Evolutionary conservation across 2,888 invertebrate genomes (phyloP), one percentile per base, ranked within the genome.

Genomic region (Ectemnius continuus): DNA sequence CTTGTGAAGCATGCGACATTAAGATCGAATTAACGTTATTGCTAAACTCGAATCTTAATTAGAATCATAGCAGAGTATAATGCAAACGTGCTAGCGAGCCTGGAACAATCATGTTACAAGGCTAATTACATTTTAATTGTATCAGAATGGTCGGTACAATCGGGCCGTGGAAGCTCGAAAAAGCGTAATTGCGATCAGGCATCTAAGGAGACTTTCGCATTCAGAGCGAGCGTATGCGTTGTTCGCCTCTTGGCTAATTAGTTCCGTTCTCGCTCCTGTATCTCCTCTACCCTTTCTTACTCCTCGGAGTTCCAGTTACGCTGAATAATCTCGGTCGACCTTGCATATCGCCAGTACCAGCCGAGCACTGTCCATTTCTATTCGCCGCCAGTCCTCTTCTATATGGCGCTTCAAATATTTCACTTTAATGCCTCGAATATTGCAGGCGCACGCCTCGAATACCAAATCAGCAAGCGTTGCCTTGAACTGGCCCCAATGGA

Each of bases 71-170:
- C 62, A 36, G 61, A 13, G 56, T 2, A 18, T 26, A 48, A n/a
- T 20, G 26, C 45, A 56, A 56, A 68, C 62, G 20, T 26, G 23
- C 23, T 23, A 2, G 2, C 0, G 23, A 23, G 23, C 23, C 23
- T 23, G 23, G 3, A 23, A 23, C 23, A 23, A 23, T 23, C 23
- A 23, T 23, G 23, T 23, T 23, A 16, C 56, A n/a, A 57, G 48
- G 69, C 66, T 76, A 76, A 76, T 76, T 70, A 70, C 66, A 61
- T 63, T 58, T 73, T 69, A 66, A 70, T 73, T 64, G 48, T 67
- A 56, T 45, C 20, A 59, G 16, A 14, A 28, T 58, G 3, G 23
- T 23, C 3, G 23, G 23, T 23, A 23, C 59, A 63, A 59, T 59
- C n/a, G 36, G 48, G 59, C 47, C 4, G 56, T 11, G n/a, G 26